Evolutionary conservation across 1,140 invertebrate genomes (phyloP).

Genomic region (Agrilus planipennis): DNA sequence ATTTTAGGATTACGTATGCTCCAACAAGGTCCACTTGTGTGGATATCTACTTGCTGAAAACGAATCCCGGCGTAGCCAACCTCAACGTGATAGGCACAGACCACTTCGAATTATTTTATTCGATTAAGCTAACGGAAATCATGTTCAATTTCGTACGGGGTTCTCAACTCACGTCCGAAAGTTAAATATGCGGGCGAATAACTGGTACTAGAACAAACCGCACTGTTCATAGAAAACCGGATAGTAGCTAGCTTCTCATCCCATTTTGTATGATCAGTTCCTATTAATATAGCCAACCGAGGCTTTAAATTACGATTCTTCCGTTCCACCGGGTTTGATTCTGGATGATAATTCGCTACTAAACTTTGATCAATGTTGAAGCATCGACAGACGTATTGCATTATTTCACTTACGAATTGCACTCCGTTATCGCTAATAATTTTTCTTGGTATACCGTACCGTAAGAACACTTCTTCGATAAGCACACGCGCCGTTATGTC

Average conservation of each 20-base stretch:
- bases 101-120: no score
- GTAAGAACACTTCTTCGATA: conserved; percentile 23
- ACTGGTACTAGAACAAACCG: conserved; percentile 20
- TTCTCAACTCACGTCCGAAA: conserved; percentile 29
- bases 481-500: conserved; percentile 17
- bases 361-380: conserved; percentile 16
- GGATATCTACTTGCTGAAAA: no score
- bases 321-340: conserved; percentile 31
- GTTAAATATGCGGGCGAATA: conserved; percentile 28
- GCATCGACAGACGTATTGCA: conserved; percentile 10
- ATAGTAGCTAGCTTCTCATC: conserved; percentile 19
- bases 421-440: conserved; percentile 29
- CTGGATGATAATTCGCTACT: conserved; percentile 27
- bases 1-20: no score
- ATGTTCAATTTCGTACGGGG: conserved; percentile 13
- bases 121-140: no score
- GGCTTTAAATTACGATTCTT: no score
- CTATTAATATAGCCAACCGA: no score
- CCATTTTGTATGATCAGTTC: conserved; percentile 27
- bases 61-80: no score
- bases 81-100: no score
- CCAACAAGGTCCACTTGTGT: no score
- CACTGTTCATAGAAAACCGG: conserved; percentile 22
- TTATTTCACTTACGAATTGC: no score
- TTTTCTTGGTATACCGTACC: conserved; percentile 25